phyloP scores from a whole-genome alignment of 2,797 vertebrate species.

The Manis pentadactyla region DNA sequence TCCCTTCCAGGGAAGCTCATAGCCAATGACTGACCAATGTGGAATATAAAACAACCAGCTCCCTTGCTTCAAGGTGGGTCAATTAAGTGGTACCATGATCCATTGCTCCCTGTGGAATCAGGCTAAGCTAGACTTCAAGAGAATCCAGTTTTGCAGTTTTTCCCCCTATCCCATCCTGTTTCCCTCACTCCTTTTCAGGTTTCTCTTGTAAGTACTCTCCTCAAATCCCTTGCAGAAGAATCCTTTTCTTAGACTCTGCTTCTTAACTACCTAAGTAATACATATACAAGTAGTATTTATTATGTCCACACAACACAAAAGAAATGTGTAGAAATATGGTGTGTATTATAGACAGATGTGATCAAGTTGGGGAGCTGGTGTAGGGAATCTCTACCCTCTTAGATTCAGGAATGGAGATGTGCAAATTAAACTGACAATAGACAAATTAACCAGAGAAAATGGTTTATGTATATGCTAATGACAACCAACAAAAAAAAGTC shows the following conservation, averaged over 20 bases:
- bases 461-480: neutral
- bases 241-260: neutral
- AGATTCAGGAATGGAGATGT: neutral
- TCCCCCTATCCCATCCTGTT: neutral
- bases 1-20: neutral
- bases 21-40: neutral
- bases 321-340: neutral
- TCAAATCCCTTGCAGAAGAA: neutral
- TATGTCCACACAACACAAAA: neutral
- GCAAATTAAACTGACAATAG: neutral
- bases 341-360: neutral
- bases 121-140: neutral
- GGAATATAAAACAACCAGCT: neutral
- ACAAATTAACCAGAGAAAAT: neutral
- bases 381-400: too few relatives aligned
- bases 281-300: neutral
- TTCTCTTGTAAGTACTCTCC: neutral
- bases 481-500: neutral
- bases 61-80: neutral
- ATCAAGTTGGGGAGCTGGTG: neutral
- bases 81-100: neutral
- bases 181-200: neutral
- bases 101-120: neutral
- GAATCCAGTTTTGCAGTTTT: neutral
- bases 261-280: neutral